Conservation (phyloP, 2,113 vertebrate genomes). For the Chionodraco myersi region DNA sequence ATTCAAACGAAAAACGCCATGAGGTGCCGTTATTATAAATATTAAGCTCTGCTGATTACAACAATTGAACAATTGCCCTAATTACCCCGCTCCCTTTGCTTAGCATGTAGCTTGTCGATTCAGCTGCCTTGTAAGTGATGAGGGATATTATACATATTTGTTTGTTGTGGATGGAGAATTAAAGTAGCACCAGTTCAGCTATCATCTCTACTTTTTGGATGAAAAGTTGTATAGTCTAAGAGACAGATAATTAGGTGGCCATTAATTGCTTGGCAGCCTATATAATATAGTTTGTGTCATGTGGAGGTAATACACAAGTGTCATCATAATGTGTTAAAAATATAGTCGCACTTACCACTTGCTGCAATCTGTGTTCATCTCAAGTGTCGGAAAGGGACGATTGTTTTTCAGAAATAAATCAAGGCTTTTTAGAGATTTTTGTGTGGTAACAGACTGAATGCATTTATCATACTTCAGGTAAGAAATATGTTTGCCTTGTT, state of each 20-base stretch:
- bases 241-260: not conserved
- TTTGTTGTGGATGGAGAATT: slow-evolving; percentile 5
- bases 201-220: not conserved
- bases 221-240: not conserved
- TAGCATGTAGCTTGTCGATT: slow-evolving; percentile 4
- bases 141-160: not conserved
- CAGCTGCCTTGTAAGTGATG: not conserved
- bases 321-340: not conserved
- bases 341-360: not conserved
- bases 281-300: slow-evolving; percentile 14
- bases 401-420: no score
- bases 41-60: slow-evolving; percentile 62
- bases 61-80: slow-evolving; percentile 34
- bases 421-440: no score
- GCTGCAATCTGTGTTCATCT: not conserved
- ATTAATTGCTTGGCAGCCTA: slow-evolving; percentile 8
- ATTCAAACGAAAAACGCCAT: slow-evolving; percentile 55
- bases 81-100: slow-evolving; percentile 26
- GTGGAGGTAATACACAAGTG: not conserved
- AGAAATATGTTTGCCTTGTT: no score
- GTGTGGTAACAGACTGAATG: not conserved
- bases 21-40: slow-evolving; percentile 62
- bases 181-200: not conserved
- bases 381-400: not conserved
- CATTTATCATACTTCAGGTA: no score